phyloP scores from a whole-genome alignment of 2,113 vertebrate species.

The Eretmochelys imbricata region DNA sequence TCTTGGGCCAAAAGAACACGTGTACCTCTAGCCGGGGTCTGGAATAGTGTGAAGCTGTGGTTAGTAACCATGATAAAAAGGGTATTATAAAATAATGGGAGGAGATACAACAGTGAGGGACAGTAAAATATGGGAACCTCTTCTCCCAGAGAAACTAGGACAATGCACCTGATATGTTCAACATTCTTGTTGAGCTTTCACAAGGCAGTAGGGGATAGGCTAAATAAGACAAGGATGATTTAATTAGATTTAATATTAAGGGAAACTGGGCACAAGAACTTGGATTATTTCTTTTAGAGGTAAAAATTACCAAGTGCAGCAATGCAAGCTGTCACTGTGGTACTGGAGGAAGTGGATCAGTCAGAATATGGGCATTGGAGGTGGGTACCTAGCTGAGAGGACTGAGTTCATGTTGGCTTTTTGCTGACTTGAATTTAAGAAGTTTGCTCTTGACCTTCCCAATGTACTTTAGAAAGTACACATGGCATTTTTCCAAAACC shows the following conservation, averaged over 20 bases:
- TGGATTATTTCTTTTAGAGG: no score
- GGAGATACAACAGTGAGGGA: background rate
- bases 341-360: background rate
- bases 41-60: background rate
- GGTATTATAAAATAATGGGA: background rate
- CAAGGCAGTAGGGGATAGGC: background rate
- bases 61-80: background rate
- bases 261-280: background rate
- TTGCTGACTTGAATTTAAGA: background rate
- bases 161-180: background rate
- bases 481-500: background rate
- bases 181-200: background rate
- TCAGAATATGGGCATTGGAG: background rate
- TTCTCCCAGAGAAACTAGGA: background rate
- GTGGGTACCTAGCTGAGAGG: background rate
- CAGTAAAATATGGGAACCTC: background rate
- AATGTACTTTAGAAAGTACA: background rate
- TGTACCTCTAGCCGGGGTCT: rapidly evolving
- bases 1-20: background rate
- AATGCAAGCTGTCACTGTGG: background rate
- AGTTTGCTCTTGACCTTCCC: background rate
- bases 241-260: background rate
- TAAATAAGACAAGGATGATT: background rate
- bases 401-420: background rate
- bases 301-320: background rate